Conservation (phyloP, 2,797 vertebrate genomes). For the Glyptemys insculpta region DNA sequence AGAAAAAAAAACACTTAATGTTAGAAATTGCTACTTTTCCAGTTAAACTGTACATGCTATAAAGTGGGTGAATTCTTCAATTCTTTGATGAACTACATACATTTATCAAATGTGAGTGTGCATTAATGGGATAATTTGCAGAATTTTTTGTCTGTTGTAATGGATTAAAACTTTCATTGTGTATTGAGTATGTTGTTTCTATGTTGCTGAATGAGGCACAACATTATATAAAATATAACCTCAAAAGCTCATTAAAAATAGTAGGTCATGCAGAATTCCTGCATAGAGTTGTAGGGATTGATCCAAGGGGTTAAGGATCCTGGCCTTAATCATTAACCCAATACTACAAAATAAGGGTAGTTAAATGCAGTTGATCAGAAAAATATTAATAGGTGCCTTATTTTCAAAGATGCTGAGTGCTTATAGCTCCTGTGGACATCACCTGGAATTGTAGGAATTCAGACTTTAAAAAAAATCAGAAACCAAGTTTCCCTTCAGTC, state of each 20-base stretch:
- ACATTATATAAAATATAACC: neutral
- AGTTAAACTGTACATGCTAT: neutral
- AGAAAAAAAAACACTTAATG: too few relatives aligned
- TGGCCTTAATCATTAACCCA: neutral
- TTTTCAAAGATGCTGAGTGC: neutral
- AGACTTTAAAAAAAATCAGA: neutral
- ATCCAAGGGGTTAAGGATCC: neutral
- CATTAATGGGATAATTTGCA: neutral
- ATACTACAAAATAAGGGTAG: neutral
- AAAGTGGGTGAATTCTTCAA: neutral
- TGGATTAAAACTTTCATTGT: neutral
- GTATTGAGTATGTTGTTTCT: neutral
- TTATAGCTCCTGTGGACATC: neutral
- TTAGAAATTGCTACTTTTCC: neutral
- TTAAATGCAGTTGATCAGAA: neutral
- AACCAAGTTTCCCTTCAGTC: accelerated
- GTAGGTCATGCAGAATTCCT: neutral
- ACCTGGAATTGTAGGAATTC: neutral
- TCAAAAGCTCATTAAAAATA: neutral
- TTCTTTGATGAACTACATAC: neutral
- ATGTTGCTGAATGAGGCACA: neutral
- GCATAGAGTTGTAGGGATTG: neutral
- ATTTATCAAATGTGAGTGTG: neutral
- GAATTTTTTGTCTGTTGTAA: neutral
- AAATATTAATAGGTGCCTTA: neutral